Base-by-base conservation (phyloP, 2,113 vertebrate genomes). In the Siniperca chuatsi region DNA sequence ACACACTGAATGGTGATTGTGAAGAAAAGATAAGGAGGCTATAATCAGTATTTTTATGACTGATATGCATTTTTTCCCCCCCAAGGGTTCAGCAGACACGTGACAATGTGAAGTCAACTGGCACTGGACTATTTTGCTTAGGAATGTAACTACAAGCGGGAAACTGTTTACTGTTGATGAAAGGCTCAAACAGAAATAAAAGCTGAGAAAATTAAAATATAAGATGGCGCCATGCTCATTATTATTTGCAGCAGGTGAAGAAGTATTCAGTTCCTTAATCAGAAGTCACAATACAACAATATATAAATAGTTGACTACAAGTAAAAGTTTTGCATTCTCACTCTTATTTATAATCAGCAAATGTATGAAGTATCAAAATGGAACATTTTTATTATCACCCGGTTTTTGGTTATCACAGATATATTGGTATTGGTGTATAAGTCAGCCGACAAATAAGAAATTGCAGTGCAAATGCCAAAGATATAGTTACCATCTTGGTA, bases 101-200 rank as follows among this genome's bases (percentile, higher is more conserved):
- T n/a, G 42, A 67, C 77, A 81, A 89, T 84, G 70, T 93, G 76
- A 90, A 84, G n/a, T 84, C 23, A 79, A 72, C 23, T 85, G 73
- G 84, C 90, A 92, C 88, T 92, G 88, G 82, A 89, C 37, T 78
- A 29, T 75, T 86, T 74, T 84, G 66, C 72, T 71, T 44, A 74
- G 13, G 57, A 90, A 87, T 91, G 87, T 85, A 88, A 80, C 12
- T 81, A 60, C 33, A 80, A 79, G 57, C 68, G 20, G 81, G 18
- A 73, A 86, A 61, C 62, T 54, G 84, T 90, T 83, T 74, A 81
- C 58, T 84, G 37, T 83, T 78, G 74, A 87, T 65, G 79, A 9
- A 73, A 83, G 55, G 18, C 35, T 79, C 29, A 81, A 78, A 35
- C 48, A 87, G 37, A 86, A 89, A 93, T 90, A 87, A 93, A 92